Evolutionary conservation across 2,888 invertebrate genomes (phyloP), one percentile per base, ranked within the genome.

Genomic region (Callyntrura sp.): DNA sequence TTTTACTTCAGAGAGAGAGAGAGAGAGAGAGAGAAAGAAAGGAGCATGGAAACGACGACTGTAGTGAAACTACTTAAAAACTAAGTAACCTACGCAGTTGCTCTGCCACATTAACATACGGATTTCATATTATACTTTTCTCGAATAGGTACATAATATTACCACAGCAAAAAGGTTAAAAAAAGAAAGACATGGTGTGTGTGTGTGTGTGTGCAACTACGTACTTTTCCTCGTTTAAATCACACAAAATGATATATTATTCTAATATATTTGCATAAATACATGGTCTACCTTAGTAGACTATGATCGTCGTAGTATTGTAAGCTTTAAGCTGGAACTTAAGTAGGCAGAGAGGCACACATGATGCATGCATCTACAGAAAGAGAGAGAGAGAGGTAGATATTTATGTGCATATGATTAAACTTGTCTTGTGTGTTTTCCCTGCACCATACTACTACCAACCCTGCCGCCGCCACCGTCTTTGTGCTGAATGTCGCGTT

Each of bases 391-490:
- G 3, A 51, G 51, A 51, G 51, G 35, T 35, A 51, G 51, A 73
- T 73, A 73, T 73, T 73, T 73, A 73, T 73, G 73, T 73, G 73
- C 73, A 73, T 73, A 73, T 23, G 73, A 73, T 73, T 73, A 73
- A 48, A 68, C 68, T 68, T 35, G 68, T 70, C 73, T 68, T 73
- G 45, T 73, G 73, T 20, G 11, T 60, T 20, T n/a, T 60, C 60
- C 9, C 17, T 51, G 2, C 28, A 68, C 68, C 62, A 14, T 25
- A n/a, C n/a, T n/a, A n/a, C n/a, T n/a, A n/a, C n/a, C n/a, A n/a
- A n/a, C n/a, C n/a, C n/a, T n/a, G n/a, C n/a, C n/a, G n/a, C n/a
- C 25, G 20, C 25, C 14, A 8, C 43, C 35, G 65, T 9, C 3
- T 65, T 14, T 25, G 14, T 14, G 51, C 9, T 51, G 12, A 14